Percentiles rank a stretch among this genome's conserved stretches.
phyloP scores from a whole-genome alignment of 2,888 invertebrate species.

The Chalcis sispes region DNA sequence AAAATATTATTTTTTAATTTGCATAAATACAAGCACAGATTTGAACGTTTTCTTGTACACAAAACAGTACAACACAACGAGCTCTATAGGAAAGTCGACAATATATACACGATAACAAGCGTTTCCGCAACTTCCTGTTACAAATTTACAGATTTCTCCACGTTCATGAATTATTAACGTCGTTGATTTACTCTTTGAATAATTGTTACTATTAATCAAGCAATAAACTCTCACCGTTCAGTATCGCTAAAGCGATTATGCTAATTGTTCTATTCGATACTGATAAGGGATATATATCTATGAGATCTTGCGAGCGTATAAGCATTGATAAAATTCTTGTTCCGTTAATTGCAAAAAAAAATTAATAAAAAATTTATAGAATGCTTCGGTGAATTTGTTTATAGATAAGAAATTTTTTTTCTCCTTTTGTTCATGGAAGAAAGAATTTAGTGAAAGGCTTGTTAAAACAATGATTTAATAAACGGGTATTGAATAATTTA shows the following conservation, averaged over 20 bases:
- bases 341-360: constrained; percentile 19
- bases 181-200: constrained; percentile 45
- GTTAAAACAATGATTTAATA: too few species aligned
- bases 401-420: neutral
- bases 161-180: constrained; percentile 48
- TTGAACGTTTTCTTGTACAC: constrained; percentile 11
- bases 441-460: too few species aligned
- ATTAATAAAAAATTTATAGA: neutral
- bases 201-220: constrained; percentile 54
- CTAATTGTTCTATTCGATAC: constrained; percentile 27
- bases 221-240: constrained; percentile 47
- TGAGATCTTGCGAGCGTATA: constrained; percentile 5
- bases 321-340: constrained; percentile 28
- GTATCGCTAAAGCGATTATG: constrained; percentile 49
- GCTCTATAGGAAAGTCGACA: constrained; percentile 46
- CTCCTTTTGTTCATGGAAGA: too few species aligned
- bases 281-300: constrained; percentile 38
- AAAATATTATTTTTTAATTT: neutral
- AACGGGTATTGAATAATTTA: too few species aligned
- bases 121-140: constrained; percentile 49
- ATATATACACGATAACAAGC: constrained; percentile 31
- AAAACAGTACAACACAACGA: neutral
- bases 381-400: neutral
- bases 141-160: constrained; percentile 52
- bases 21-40: neutral